Percentiles rank a stretch among this genome's conserved stretches.
Evolutionary conservation across 2,888 invertebrate genomes (phyloP).

Genomic region (Drosophila antonietae): DNA sequence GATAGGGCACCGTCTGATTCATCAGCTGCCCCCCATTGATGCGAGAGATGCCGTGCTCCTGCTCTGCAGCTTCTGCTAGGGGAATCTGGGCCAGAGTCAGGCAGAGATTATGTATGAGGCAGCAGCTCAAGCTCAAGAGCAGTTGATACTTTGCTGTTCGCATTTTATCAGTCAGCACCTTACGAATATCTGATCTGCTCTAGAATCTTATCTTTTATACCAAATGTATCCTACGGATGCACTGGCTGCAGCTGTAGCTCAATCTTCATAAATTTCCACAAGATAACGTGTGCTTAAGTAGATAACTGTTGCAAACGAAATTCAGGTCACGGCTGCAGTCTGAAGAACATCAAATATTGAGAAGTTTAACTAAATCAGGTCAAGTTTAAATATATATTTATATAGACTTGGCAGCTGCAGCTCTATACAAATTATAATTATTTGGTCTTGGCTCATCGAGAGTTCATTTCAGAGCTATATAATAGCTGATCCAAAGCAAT

Average conservation of each 20-base stretch:
- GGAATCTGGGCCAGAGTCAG: background rate
- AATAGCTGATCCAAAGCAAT: background rate
- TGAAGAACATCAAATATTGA: background rate
- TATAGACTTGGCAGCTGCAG: background rate
- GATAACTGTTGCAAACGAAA: background rate
- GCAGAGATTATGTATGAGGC: conserved; percentile 3
- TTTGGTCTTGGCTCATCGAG: background rate
- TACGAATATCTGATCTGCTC: conserved; percentile 8
- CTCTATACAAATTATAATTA: background rate
- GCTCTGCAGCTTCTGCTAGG: background rate
- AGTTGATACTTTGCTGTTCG: conserved; percentile 8
- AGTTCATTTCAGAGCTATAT: background rate
- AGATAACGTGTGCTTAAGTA: background rate
- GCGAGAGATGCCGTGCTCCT: conserved; percentile 28
- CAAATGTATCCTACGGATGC: conserved; percentile 11
- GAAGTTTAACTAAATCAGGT: background rate
- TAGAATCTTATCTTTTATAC: conserved; percentile 25
- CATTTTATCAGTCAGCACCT: conserved; percentile 23
- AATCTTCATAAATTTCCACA: background rate
- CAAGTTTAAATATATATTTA: background rate
- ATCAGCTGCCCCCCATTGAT: conserved; percentile 77
- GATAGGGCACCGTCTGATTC: conserved; percentile 80
- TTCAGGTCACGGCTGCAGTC: conserved; percentile 7
- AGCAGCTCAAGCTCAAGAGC: background rate
- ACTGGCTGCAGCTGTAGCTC: conserved; percentile 13